Base-by-base conservation (phyloP, 2,888 invertebrate genomes). In the Stratiomys singularior region DNA sequence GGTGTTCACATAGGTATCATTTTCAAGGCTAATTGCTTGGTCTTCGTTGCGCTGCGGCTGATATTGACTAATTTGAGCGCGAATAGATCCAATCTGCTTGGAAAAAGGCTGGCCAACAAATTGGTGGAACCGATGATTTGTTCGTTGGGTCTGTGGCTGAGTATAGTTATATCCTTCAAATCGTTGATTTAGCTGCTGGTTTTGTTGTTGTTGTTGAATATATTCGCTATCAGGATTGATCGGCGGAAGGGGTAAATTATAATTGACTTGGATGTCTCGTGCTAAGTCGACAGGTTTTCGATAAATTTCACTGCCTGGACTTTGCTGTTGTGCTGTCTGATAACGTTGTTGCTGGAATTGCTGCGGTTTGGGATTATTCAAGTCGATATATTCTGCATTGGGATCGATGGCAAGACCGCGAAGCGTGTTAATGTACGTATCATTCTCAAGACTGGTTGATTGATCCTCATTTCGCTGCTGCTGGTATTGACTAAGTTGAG, bases 391-490 rank as follows among this genome's bases (percentile, higher is more conserved):
- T 82, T 93, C 92, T 79, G 91, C 91, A 79, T 92, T 90, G 0
- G 92, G 92, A 83, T 94, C 91, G 52, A 92, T 87, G 0, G 90
- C 88, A 37, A 91, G 87, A 4, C 83, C 93, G n/a, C 88, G 89
- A 74, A 91, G 89, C 82, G 92, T 92, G 87, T 95, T 95, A 0
- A 94, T 92, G 11, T 90, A 86, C 0, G 92, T 92, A 83, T 95
- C 87, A 84, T 83, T 89, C 85, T 84, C 88, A 87, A 85, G 89
- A 88, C 77, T 90, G 21, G 46, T 13, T 5, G 77, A 30, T 93
- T 93, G 77, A 9, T 52, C 3, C 18, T 52, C n/a, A 3, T 52
- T 4, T 93, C 93, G 82, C 93, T 92, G 84, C 91, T 71, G 71
- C 9, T 71, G 28, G 27, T 76, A 74, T 23, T 23, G 30, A 60